Base-by-base conservation (phyloP, 2,113 vertebrate species). In the Guaruba guarouba region DNA sequence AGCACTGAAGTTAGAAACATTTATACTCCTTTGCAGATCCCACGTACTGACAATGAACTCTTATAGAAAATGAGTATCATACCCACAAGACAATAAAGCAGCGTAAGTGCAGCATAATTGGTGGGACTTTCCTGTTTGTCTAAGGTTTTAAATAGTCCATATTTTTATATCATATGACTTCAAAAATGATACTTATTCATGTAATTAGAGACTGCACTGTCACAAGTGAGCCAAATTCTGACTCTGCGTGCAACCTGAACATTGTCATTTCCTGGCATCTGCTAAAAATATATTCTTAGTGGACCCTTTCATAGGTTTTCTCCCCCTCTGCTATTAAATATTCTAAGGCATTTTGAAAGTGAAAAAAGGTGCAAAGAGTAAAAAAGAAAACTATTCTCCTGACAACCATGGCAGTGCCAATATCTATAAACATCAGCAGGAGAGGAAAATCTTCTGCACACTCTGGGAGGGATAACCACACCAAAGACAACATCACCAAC, bases 151-250 rank as follows among this genome's bases (percentile, higher is more conserved):
- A 90, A 70, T 68, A 71, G 64, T 77, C 18, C 8, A 9, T 81
- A 78, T 88, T 96, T 93, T 92, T 86, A 33, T 73, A 77, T 61
- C 71, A 19, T 44, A 37, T 94, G 35, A 91, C 70, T 92, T 83
- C 0, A 1, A 79, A 88, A 95, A 81, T 87, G 0, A 1, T 90
- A 81, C 93, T 95, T 95, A 18, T 67, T 92, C 46, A 70, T 35
- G 28, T 88, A 93, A 94, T 96, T 88, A 71, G 85, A 95, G 85
- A 77, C 86, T 61, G 25, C 27, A 75, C 20, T 57, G 29, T 78
- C 75, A 78, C 55, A 94, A 86, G 55, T 6, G 33, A 77, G 64
- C 16, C 76, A 86, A 94, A 95, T 15, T 64, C 82, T 92, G 75
- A 90, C 44, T 84, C 27, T 80, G 27, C 63, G 61, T 88, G 64